A percentile compares a stretch with the other conserved stretches of the same genome.
phyloP scores from a whole-genome alignment of 1,140 invertebrate genomes.

The Cardiocondyla obscurior region DNA sequence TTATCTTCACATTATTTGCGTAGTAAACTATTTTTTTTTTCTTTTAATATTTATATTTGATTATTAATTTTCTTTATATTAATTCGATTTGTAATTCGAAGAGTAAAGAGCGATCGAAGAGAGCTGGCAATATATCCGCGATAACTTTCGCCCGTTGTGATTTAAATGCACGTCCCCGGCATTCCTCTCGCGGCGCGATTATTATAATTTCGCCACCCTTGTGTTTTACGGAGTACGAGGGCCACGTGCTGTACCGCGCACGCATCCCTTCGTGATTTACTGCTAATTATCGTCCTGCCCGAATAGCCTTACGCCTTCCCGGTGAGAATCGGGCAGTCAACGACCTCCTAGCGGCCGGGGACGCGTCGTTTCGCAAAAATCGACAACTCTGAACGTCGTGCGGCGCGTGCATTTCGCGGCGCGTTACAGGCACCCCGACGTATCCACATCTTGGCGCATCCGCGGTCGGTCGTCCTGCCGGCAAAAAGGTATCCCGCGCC shows the following conservation, averaged over 20 bases:
- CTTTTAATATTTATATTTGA: neutral
- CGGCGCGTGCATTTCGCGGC: conserved; percentile 62
- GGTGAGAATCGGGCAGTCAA: conserved; percentile 75
- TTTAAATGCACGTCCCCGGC: conserved; percentile 35
- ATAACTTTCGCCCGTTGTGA: conserved; percentile 5
- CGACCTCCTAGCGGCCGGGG: conserved; percentile 60
- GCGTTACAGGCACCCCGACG: conserved; percentile 61
- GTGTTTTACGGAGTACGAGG: conserved; percentile 66
- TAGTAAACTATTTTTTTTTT: neutral
- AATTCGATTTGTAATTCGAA: neutral
- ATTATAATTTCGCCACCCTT: conserved; percentile 66
- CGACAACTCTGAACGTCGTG: conserved; percentile 72
- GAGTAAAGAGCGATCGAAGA: neutral
- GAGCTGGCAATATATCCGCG: conserved; percentile 12
- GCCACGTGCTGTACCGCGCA: conserved; percentile 50
- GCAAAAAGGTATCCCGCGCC: conserved; percentile 52
- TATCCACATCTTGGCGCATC: conserved; percentile 36
- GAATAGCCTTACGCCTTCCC: conserved; percentile 63
- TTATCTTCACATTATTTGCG: neutral
- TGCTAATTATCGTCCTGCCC: conserved; percentile 69
- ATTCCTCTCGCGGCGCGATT: conserved; percentile 57
- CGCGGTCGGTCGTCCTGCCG: conserved; percentile 31
- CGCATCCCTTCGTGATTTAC: conserved; percentile 67
- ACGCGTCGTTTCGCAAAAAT: conserved; percentile 73
- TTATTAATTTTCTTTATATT: neutral